These are phyloP conservation scores for Xerus rutilus DNA, from an alignment of 2,797 vertebrate species.

Conservation along the genomic window DNA sequence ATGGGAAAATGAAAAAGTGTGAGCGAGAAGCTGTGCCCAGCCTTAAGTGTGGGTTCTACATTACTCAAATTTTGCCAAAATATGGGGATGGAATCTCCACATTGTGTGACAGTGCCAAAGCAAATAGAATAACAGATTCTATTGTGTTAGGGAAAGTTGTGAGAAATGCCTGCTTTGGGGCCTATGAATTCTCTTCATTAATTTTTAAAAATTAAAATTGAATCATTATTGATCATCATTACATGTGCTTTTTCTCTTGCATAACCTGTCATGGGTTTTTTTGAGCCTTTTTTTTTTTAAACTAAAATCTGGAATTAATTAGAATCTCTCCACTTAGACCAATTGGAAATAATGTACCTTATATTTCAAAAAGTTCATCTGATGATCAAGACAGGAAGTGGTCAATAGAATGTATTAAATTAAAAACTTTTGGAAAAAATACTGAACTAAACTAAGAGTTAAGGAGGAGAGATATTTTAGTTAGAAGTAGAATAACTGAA, in stretches of 20 bases:
- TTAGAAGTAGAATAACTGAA: background rate
- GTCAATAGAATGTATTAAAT: background rate
- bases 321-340: conserved; percentile 32
- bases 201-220: conserved; percentile 49
- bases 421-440: background rate
- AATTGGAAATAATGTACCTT: background rate
- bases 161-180: background rate
- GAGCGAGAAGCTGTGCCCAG: conserved; percentile 12
- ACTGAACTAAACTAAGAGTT: conserved; percentile 38
- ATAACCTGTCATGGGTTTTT: background rate
- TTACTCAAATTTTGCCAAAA: conserved; percentile 53
- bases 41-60: conserved; percentile 40
- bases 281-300: background rate
- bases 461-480: background rate
- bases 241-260: conserved; percentile 35
- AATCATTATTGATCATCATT: conserved; percentile 2
- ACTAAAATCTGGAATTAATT: conserved; percentile 57
- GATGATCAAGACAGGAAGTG: conserved; percentile 12
- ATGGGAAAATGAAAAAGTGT: background rate
- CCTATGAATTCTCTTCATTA: conserved; percentile 33
- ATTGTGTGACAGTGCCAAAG: conserved; percentile 43
- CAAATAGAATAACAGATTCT: conserved; percentile 60
- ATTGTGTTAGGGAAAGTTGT: conserved; percentile 8
- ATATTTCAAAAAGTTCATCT: conserved; percentile 45
- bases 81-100: conserved; percentile 35